Conservation (phyloP, 2,888 invertebrate species). For the Gortyna flavago region DNA sequence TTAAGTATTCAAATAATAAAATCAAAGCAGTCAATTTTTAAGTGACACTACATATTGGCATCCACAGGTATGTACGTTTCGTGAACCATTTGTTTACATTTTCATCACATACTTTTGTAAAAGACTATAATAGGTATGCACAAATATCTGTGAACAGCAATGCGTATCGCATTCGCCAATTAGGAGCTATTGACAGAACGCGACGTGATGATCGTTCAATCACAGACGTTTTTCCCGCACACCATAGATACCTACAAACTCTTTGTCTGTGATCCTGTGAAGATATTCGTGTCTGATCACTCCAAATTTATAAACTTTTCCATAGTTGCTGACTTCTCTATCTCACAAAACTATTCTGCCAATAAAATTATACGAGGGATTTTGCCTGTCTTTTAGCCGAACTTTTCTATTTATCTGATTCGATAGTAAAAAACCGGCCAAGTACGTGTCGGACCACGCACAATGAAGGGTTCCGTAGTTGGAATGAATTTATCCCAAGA, state of each 20-base stretch:
- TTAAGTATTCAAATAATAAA: not conserved
- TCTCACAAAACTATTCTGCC: slow-evolving; percentile 1
- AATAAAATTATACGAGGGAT: slow-evolving; percentile 40
- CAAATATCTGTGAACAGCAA: not conserved
- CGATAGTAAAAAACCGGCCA: too few species aligned
- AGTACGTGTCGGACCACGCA: too few species aligned
- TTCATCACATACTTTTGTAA: not conserved
- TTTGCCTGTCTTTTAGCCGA: not conserved
- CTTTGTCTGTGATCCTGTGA: not conserved
- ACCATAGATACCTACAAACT: too few species aligned
- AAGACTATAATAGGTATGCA: not conserved
- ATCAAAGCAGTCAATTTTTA: not conserved
- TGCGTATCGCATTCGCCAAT: not conserved
- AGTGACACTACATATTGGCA: not conserved
- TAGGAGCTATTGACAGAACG: not conserved
- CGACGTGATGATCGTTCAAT: not conserved
- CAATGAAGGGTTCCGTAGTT: too few species aligned
- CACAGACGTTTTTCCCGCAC: not conserved
- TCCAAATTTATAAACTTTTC: slow-evolving; percentile 15
- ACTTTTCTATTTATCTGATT: slow-evolving; percentile 38
- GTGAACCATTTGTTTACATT: not conserved
- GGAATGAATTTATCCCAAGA: too few species aligned
- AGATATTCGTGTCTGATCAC: not conserved
- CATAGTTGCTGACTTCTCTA: slow-evolving; percentile 15
- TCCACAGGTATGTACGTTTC: not conserved